Percentiles rank a stretch among this genome's conserved stretches.
Evolutionary conservation across 2,113 vertebrate genomes (phyloP).

Genomic region (Albula goreensis): DNA sequence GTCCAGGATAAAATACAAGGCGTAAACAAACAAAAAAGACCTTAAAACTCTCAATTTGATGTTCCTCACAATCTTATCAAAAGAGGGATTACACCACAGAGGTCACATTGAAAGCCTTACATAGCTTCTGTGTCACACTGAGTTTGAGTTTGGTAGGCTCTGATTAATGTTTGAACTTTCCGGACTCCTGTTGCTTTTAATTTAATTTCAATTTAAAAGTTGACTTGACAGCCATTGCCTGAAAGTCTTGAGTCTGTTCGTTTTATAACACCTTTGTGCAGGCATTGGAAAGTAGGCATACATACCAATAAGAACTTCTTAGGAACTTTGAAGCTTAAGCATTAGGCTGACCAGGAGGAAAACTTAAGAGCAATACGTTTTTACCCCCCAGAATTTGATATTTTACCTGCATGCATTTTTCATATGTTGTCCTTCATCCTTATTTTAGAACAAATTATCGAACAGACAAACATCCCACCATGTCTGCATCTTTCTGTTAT

Average conservation of each 20-base stretch:
- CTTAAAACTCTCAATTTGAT: not conserved
- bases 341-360: no score
- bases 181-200: slow-evolving; percentile 12
- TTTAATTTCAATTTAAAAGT: not conserved
- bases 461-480: no score
- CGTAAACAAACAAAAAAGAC: not conserved
- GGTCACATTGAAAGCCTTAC: slow-evolving; percentile 12
- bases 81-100: not conserved
- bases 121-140: not conserved
- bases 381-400: no score
- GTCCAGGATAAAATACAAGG: not conserved
- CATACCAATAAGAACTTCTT: not conserved
- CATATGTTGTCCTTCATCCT: no score
- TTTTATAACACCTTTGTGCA: no score
- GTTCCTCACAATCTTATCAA: not conserved
- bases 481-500: no score
- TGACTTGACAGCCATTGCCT: no score
- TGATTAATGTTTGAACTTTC: slow-evolving; percentile 20
- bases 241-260: not conserved
- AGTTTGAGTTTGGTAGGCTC: not conserved
- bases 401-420: no score
- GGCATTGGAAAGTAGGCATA: not conserved
- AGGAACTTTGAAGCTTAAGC: not conserved
- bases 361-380: no score
- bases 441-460: no score